These are phyloP conservation scores for Campoletis sonorensis DNA, from an alignment of 1,140 invertebrate species.

Conservation along the genomic window DNA sequence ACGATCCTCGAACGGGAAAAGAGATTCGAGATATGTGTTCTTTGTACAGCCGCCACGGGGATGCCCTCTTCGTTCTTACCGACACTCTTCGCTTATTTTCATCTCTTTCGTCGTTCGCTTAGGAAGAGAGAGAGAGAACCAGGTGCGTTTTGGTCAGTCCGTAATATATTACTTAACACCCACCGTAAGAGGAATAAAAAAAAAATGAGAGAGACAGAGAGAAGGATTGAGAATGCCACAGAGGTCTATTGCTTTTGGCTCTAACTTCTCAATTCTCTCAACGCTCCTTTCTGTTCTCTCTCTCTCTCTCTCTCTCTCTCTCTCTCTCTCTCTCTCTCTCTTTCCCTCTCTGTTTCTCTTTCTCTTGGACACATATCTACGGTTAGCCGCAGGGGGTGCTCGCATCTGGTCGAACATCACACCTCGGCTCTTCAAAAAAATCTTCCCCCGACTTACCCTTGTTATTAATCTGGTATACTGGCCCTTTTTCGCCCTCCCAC, in stretches of 20 bases:
- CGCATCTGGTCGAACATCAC: slow-evolving; percentile 27
- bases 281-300: not conserved
- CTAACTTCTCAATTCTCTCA: no score
- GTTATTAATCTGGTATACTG: slow-evolving; percentile 38
- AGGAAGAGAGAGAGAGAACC: not conserved
- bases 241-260: no score
- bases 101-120: not conserved
- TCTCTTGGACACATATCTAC: not conserved
- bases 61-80: not conserved
- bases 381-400: slow-evolving; percentile 43
- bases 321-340: no score
- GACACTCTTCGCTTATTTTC: not conserved
- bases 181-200: slow-evolving; percentile 40
- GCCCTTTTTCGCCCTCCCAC: slow-evolving; percentile 6
- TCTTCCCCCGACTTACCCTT: not conserved
- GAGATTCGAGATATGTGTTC: slow-evolving; percentile 21
- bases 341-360: no score
- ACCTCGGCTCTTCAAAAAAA: not conserved
- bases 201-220: slow-evolving; percentile 8
- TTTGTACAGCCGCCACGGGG: slow-evolving; percentile 27
- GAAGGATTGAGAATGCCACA: not conserved
- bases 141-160: slow-evolving; percentile 40
- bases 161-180: slow-evolving; percentile 59
- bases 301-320: not conserved
- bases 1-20: slow-evolving; percentile 5